Evolutionary conservation across 2,888 invertebrate genomes (phyloP).

Genomic region (Tinea pellionella): DNA sequence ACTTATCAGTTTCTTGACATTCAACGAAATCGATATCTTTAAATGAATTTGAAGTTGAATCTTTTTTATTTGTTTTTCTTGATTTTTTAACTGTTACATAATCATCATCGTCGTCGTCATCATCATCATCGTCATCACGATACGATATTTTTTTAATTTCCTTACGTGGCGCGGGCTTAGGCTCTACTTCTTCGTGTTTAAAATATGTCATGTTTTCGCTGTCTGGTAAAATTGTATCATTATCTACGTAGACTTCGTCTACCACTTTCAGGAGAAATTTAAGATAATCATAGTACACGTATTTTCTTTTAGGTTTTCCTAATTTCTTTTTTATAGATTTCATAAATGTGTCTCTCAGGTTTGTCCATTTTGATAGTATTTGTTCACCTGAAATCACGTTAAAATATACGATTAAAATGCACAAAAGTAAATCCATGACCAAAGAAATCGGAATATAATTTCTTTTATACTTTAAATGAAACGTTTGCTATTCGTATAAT

Average conservation of each 20-base stretch:
- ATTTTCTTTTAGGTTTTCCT: slow-evolving; percentile 39
- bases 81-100: slow-evolving; percentile 17
- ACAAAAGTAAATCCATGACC: too few relatives aligned
- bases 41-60: neutral
- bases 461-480: too few relatives aligned
- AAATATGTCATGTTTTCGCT: slow-evolving; percentile 17
- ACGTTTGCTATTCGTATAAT: too few relatives aligned
- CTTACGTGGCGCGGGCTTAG: slow-evolving; percentile 16
- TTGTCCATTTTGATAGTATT: slow-evolving; percentile 52
- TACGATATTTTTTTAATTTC: slow-evolving; percentile 19
- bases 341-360: slow-evolving; percentile 51
- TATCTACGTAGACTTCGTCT: slow-evolving; percentile 23
- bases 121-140: too few relatives aligned
- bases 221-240: neutral
- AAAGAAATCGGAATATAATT: too few relatives aligned
- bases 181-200: slow-evolving; percentile 14
- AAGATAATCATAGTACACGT: slow-evolving; percentile 42
- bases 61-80: slow-evolving; percentile 16
- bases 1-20: slow-evolving; percentile 25
- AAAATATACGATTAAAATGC: slow-evolving; percentile 5
- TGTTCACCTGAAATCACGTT: slow-evolving; percentile 40
- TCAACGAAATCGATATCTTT: slow-evolving; percentile 35
- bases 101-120: slow-evolving; percentile 22
- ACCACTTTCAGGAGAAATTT: slow-evolving; percentile 38
- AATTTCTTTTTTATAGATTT: slow-evolving; percentile 40